Evolutionary conservation across 1,140 invertebrate species (phyloP), one percentile per base, ranked within the genome.

Genomic region (Drosophila pectinifera): DNA sequence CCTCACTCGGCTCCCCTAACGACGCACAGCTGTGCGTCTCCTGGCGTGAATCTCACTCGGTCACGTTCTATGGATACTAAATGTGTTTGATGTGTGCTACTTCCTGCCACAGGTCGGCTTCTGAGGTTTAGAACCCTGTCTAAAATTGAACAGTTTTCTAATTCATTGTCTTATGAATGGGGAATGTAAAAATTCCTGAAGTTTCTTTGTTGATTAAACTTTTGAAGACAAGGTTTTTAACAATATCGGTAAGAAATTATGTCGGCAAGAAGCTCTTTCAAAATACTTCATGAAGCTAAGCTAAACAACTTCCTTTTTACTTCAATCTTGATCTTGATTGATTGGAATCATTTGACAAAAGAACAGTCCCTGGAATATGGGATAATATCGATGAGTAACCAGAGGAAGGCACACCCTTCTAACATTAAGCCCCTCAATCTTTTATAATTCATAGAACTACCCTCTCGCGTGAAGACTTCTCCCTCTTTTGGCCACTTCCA

Each of bases 61-160:
- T 75, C 80, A 83, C 80, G 80, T 83, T 31, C 56, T 20, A 24
- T 55, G 39, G 56, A 57, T 70, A 36, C 31, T 31, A 34, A 72
- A 26, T 69, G 51, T 57, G 42, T 53, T 56, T 26, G 45, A 20
- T 34, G 63, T 69, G 43, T 57, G 63, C 18, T n/a, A 16, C 22
- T 13, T 18, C 26, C 65, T n/a, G n/a, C n/a, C n/a, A n/a, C n/a
- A n/a, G n/a, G 57, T 67, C 20, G 31, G 41, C 36, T 82, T 61
- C 20, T 64, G 38, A 43, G 75, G 48, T 61, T 63, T 28, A 18
- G 14, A 14, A 58, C 55, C 28, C 16, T 45, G 7, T 7, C 55
- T 0, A 22, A 46, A 43, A 41, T 22, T 1, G 0, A 4, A 18
- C n/a, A 26, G 4, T 0, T 39, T 5, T 22, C 3, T 39, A 55